A percentile compares a stretch with the other conserved stretches of the same genome.
Conservation (phyloP, 2,797 vertebrate genomes). For the Ispidina picta region DNA sequence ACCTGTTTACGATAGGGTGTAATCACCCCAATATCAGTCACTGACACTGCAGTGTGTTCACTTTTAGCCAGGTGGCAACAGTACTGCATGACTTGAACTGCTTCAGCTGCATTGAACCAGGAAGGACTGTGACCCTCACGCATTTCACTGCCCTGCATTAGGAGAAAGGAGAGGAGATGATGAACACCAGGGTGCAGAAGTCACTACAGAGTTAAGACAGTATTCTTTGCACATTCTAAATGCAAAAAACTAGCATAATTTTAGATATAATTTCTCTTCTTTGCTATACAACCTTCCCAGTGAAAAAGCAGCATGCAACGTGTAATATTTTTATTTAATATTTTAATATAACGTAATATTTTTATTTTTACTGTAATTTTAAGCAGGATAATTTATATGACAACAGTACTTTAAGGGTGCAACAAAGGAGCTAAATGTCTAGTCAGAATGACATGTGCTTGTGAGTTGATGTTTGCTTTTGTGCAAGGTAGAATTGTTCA, state of each 20-base stretch:
- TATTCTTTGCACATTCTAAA: background rate
- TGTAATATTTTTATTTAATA: background rate
- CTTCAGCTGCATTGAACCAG: constrained; percentile 94
- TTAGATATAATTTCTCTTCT: background rate
- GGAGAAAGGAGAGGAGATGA: background rate
- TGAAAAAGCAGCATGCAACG: background rate
- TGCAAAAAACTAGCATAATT: background rate
- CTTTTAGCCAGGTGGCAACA: constrained; percentile 89
- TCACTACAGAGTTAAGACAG: fast-evolving
- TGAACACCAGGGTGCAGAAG: background rate
- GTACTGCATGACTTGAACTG: constrained; percentile 92
- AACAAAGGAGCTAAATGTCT: background rate
- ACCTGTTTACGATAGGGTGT: constrained; percentile 95
- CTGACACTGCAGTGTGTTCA: constrained; percentile 78
- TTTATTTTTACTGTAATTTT: no score
- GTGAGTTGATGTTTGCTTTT: background rate
- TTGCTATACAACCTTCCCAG: background rate
- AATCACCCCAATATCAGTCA: constrained; percentile 89
- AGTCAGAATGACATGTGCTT: background rate
- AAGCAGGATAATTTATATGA: background rate
- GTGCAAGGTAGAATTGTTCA: background rate
- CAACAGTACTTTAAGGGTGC: background rate
- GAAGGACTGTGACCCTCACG: constrained; percentile 91
- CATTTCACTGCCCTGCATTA: constrained; percentile 86
- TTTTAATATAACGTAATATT: no score